Evolutionary conservation across 2,888 invertebrate species (phyloP), one percentile per base, ranked within the genome.

Genomic region (Labia minor): DNA sequence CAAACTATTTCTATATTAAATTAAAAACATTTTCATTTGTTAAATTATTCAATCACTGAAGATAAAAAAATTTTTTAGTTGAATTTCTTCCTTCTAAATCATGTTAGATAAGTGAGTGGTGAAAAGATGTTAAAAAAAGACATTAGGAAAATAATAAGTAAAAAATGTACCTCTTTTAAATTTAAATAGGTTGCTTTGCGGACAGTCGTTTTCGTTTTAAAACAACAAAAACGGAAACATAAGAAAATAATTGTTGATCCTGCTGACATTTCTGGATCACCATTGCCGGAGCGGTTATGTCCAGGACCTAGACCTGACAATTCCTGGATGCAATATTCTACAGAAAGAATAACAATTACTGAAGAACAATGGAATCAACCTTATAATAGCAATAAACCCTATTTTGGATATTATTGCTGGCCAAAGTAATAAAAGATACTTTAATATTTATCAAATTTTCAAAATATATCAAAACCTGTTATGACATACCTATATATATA

Each of bases 361-460:
- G 82, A 84, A 64, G 83, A 86, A 68, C 85, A 88, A 68, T 95
- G 93, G 92, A 85, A 92, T 69, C 80, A 82, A 69, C 81, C 83
- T 0, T 82, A 85, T 74, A 87, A 86, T 73, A 80, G 90, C 19
- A 88, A 91, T 73, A 84, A 87, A 68, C 80, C 82, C 6, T 83
- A 83, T 73, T 77, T 78, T 76, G 82, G 83, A n/a, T 82, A 79
- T 73, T 81, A 82, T 72, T 74, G 74, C 11, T 84, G 83, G 83
- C 82, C 83, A 14, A 77, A 77, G 75, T 77, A 71, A n/a, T n/a
- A n/a, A n/a, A n/a, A n/a, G n/a, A n/a, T n/a, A n/a, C n/a, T n/a
- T n/a, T n/a, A n/a, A n/a, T n/a, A n/a, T n/a, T n/a, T n/a, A n/a
- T n/a, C n/a, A n/a, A n/a, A n/a, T n/a, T n/a, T n/a, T n/a, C n/a